A percentile compares a stretch with the other conserved stretches of the same genome.
These are phyloP conservation scores for Psophia crepitans DNA, from an alignment of 2,113 vertebrate species.

Conservation along the genomic window DNA sequence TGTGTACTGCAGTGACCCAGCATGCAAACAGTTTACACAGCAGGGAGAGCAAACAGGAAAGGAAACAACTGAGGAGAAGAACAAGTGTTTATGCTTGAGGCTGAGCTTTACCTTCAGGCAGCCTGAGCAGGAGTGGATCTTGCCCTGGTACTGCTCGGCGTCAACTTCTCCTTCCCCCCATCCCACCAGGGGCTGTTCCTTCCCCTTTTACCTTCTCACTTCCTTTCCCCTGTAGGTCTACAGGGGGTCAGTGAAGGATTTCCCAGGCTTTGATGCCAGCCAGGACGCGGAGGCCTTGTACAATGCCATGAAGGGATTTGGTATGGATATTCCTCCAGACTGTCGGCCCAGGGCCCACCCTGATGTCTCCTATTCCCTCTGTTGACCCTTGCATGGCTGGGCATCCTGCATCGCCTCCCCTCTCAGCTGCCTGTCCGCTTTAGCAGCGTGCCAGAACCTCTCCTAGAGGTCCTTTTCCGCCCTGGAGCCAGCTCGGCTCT, in stretches of 20 bases:
- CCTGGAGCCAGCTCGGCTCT: not conserved
- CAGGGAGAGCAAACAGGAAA: not conserved
- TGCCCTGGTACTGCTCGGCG: not conserved
- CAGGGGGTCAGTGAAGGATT: conserved; percentile 85
- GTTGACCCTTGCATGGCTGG: not conserved
- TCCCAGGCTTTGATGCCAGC: conserved; percentile 80
- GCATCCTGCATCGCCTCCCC: not conserved
- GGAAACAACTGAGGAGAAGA: not conserved
- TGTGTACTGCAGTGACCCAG: not conserved
- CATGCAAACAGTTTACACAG: not conserved
- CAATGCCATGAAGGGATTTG: conserved; percentile 95
- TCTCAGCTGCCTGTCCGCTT: not conserved
- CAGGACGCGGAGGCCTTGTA: conserved; percentile 89
- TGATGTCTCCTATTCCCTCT: not conserved
- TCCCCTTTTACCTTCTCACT: not conserved
- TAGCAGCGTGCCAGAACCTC: not conserved
- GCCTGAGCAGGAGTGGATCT: fast-evolving
- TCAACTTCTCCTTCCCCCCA: not conserved
- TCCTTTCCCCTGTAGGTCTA: conserved; percentile 78
- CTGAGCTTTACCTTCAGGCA: not conserved
- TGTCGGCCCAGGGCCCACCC: not conserved
- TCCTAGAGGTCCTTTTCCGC: not conserved
- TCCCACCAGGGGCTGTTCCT: not conserved
- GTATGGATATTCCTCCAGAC: conserved; percentile 64
- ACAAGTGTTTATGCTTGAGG: not conserved